phyloP scores from a whole-genome alignment of 1,140 invertebrate species.

The Drosophila cardini region DNA sequence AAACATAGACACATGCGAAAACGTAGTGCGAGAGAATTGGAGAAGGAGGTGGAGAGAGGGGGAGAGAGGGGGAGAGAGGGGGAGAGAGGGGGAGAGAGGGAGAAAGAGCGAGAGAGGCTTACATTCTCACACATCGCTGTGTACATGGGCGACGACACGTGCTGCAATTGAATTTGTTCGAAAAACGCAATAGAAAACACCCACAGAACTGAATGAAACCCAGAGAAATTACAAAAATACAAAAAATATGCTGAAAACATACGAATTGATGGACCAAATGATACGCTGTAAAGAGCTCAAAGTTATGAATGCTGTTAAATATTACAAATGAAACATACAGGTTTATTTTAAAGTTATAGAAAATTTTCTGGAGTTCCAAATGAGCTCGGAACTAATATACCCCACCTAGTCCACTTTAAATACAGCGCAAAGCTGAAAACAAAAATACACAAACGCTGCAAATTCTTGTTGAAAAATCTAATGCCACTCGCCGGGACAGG shows the following conservation, averaged over 20 bases:
- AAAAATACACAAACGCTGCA: slow-evolving; percentile 72
- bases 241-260: slow-evolving; percentile 11
- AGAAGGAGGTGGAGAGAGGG: not conserved
- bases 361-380: no score
- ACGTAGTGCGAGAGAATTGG: no score
- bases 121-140: slow-evolving; percentile 46
- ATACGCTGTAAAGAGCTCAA: not conserved
- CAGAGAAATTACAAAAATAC: slow-evolving; percentile 25
- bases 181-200: slow-evolving; percentile 81
- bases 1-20: slow-evolving; percentile 23
- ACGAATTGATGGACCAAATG: not conserved
- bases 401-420: not conserved
- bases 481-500: slow-evolving; percentile 59
- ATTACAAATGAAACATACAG: no score
- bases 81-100: not conserved
- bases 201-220: slow-evolving; percentile 48
- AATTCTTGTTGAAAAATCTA: slow-evolving; percentile 79
- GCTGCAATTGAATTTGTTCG: slow-evolving; percentile 80
- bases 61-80: slow-evolving; percentile 11
- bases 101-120: slow-evolving; percentile 34
- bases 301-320: not conserved
- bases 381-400: not conserved
- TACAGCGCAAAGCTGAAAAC: slow-evolving; percentile 33
- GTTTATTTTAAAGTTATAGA: no score
- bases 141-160: slow-evolving; percentile 75